phyloP scores from a whole-genome alignment of 2,888 invertebrate genomes.

The Platypus cylindrus region DNA sequence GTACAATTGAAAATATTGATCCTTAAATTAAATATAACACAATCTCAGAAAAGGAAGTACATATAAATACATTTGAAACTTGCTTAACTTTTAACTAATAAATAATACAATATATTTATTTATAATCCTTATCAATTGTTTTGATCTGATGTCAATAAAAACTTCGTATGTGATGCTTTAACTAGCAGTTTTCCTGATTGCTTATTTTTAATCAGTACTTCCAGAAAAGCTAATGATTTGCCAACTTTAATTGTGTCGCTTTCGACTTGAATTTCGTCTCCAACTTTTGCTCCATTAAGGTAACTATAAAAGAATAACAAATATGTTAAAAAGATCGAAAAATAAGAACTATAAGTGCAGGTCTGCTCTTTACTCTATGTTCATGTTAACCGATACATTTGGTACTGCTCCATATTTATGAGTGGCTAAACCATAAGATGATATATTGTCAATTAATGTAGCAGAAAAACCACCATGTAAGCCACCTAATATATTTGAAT shows the following conservation, averaged over 20 bases:
- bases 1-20: too few species aligned
- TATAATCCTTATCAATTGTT: too few species aligned
- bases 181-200: slow-evolving; percentile 60
- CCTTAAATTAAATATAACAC: too few species aligned
- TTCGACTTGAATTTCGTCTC: slow-evolving; percentile 68
- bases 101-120: too few species aligned
- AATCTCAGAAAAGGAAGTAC: too few species aligned
- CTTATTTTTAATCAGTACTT: slow-evolving; percentile 68
- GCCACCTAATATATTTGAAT: slow-evolving; percentile 59
- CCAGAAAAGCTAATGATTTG: slow-evolving; percentile 67
- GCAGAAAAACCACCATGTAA: slow-evolving; percentile 81
- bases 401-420: slow-evolving; percentile 41
- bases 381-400: slow-evolving; percentile 76
- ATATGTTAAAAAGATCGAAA: background rate
- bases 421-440: slow-evolving; percentile 66
- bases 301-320: slow-evolving; percentile 54
- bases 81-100: too few species aligned
- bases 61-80: too few species aligned
- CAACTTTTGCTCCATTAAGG: slow-evolving; percentile 59
- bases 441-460: slow-evolving; percentile 63
- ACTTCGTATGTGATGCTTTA: slow-evolving; percentile 77
- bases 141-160: too few species aligned
- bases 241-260: slow-evolving; percentile 67
- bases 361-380: slow-evolving; percentile 53
- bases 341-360: background rate